Evolutionary conservation across 2,113 vertebrate species (phyloP), one percentile per base, ranked within the genome.

Genomic region (Trogon surrucura): DNA sequence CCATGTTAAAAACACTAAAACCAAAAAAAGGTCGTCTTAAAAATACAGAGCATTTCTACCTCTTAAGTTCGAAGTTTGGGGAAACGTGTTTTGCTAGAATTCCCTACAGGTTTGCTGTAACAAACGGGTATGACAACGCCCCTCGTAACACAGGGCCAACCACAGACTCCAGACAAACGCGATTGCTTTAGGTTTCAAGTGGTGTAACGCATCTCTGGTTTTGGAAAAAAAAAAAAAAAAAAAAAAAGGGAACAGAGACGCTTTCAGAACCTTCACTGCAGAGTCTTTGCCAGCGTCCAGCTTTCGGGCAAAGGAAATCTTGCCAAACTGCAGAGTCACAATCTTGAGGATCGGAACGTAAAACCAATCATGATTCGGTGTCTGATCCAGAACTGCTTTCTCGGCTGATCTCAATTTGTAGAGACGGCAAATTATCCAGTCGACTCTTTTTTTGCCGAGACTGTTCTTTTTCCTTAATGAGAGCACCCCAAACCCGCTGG

Each of bases 401-500:
- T 45, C 98, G 98, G 98, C 99, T 99, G 97, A 99, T 99, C 98
- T 99, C 99, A 20, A 99, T 99, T 96, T 99, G 99, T 91, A 99
- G 98, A 4, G 99, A 99, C 2, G 99, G 99, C 89, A 99, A 98
- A 97, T 99, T 98, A 98, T 99, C 99, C 96, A 99, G 97, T 4
- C 99, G 98, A 93, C 99, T 99, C 97, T 99, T 99, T 98, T 99
- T 99, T 96, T 99, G 98, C 92, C 98, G 98, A 96, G 99, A 95
- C 20, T 98, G 98, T 97, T 99, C 98, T 95, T 99, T 99, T 96
- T 99, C 98, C 97, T 99, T 99, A 94, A 99, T 99, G 97, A 99
- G 98, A 96, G 99, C 99, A 36, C 99, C 99, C 99, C 99, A 99
- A 19, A 99, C 98, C 94, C 98, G 98, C 96, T 99, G 99, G 27